Conservation (phyloP, 2,888 invertebrate species). For the Leptothorax acervorum region DNA sequence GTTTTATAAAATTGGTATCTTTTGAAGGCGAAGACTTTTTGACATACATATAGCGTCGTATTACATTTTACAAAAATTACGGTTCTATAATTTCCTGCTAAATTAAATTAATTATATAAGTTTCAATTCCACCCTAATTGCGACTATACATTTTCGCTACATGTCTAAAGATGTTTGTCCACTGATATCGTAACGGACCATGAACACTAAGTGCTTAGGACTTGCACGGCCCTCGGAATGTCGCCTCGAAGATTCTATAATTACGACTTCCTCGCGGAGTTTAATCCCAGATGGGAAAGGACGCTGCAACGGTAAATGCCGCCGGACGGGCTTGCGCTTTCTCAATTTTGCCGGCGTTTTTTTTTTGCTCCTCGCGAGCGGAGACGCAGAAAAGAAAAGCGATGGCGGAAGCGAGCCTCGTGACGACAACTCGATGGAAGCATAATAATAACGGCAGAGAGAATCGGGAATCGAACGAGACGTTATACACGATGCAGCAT, state of each 20-base stretch:
- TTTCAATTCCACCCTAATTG: conserved; percentile 14
- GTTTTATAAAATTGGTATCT: background rate
- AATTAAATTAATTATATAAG: conserved; percentile 32
- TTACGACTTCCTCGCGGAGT: conserved; percentile 60
- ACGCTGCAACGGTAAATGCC: conserved; percentile 59
- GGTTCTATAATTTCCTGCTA: conserved; percentile 5
- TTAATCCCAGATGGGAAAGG: conserved; percentile 64
- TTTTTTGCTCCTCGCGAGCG: conserved; percentile 2
- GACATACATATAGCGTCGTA: background rate
- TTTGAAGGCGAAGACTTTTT: background rate
- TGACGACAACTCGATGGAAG: background rate
- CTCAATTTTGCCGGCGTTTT: conserved; percentile 31
- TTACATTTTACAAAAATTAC: background rate
- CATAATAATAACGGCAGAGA: conserved; percentile 9
- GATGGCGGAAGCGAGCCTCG: conserved; percentile 1
- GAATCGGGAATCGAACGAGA: conserved; percentile 35
- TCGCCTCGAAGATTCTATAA: conserved; percentile 61
- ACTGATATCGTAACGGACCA: conserved; percentile 4
- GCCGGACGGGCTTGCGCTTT: conserved; percentile 33
- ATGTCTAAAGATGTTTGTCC: background rate
- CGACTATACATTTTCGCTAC: conserved; percentile 6
- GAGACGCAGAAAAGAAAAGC: conserved; percentile 13
- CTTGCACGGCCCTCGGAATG: conserved; percentile 46
- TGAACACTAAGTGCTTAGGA: conserved; percentile 21
- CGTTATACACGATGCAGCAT: conserved; percentile 5